These are phyloP conservation scores for Himalopsyche japonica DNA, from an alignment of 2,888 invertebrate species.

Conservation along the genomic window DNA sequence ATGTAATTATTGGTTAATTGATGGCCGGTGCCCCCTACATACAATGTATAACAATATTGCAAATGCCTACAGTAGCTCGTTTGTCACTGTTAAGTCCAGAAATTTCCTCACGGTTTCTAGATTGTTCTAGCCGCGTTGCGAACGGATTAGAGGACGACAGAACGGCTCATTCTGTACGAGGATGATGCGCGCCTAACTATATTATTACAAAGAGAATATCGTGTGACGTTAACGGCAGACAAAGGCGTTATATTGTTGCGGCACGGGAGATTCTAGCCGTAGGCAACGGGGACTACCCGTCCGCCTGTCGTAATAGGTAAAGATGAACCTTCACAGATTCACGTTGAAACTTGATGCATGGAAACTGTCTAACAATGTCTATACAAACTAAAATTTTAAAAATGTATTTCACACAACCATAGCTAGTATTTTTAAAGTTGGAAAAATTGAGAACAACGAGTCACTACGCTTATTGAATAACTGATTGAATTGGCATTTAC, in stretches of 20 bases:
- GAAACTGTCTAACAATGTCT: background rate
- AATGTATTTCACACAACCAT: background rate
- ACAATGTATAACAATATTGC: no score
- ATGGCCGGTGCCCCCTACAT: no score
- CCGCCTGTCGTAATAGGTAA: background rate
- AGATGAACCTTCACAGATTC: background rate
- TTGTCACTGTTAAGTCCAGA: background rate
- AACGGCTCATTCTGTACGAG: background rate
- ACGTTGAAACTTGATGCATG: background rate
- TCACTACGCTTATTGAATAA: no score
- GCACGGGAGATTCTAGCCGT: background rate
- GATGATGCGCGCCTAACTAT: background rate
- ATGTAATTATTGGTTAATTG: no score
- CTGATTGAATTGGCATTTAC: no score
- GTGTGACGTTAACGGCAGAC: conserved; percentile 12
- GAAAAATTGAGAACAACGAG: no score
- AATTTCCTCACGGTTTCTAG: background rate
- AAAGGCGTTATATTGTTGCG: conserved; percentile 24
- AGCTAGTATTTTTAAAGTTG: no score
- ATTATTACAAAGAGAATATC: conserved; percentile 20
- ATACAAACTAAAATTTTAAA: background rate
- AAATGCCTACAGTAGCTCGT: background rate
- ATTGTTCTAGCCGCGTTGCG: no score
- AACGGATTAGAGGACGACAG: background rate
- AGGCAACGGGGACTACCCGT: background rate